Percentiles rank a stretch among this genome's conserved stretches.
These are phyloP conservation scores for Grammomys surdaster DNA, from an alignment of 2,113 vertebrate genomes.

Conservation along the genomic window DNA sequence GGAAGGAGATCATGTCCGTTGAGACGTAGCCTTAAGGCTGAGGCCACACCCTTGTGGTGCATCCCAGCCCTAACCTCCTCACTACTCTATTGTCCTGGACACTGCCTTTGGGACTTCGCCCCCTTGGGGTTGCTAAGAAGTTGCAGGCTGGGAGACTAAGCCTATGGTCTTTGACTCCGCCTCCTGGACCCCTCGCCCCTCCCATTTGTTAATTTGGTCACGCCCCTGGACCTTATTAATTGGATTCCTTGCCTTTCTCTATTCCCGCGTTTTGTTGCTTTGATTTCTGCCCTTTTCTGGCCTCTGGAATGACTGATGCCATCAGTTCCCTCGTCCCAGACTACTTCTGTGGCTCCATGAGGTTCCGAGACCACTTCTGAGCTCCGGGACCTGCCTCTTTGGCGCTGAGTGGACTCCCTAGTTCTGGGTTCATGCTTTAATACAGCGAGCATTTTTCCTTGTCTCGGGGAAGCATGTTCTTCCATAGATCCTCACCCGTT, in stretches of 20 bases:
- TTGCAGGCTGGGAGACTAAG: neutral
- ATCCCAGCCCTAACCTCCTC: too few species aligned
- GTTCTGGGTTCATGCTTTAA: neutral
- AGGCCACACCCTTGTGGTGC: neutral
- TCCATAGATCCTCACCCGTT: neutral
- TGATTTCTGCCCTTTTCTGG: conserved; percentile 18
- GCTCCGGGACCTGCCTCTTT: neutral
- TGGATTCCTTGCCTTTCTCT: neutral
- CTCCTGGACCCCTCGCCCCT: neutral
- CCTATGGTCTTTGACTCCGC: neutral
- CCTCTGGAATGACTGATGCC: neutral
- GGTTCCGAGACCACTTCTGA: neutral
- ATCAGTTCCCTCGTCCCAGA: neutral
- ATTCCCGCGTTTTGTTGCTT: neutral
- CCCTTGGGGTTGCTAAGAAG: neutral
- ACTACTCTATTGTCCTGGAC: too few species aligned
- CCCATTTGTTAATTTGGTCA: neutral
- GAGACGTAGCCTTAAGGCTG: neutral
- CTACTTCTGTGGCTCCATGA: neutral
- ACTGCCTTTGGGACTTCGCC: neutral
- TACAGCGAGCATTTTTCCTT: neutral
- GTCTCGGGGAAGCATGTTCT: neutral
- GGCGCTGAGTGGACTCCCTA: neutral
- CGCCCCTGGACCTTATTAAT: neutral
- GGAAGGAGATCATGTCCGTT: neutral